These are phyloP conservation scores for Cyprinus carpio DNA, from an alignment of 2,113 vertebrate species.

Conservation along the genomic window DNA sequence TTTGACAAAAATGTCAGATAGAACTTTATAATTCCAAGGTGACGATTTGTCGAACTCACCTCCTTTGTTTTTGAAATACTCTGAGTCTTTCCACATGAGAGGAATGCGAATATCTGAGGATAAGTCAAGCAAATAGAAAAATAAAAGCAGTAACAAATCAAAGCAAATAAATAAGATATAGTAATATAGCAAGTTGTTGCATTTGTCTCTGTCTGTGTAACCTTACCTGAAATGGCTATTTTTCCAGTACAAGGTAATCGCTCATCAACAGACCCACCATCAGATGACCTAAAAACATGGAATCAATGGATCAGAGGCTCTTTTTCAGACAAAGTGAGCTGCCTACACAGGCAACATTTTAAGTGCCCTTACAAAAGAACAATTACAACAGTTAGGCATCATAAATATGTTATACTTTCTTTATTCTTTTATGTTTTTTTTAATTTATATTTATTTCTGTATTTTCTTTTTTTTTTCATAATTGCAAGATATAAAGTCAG, in stretches of 20 bases:
- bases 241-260: slow-evolving; percentile 75
- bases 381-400: background rate
- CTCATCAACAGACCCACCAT: slow-evolving; percentile 61
- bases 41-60: slow-evolving; percentile 11
- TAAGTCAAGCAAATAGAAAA: background rate
- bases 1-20: no score
- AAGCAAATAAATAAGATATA: background rate
- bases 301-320: background rate
- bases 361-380: background rate
- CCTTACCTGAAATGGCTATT: slow-evolving; percentile 81
- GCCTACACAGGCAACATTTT: background rate
- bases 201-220: background rate
- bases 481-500: no score
- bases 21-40: no score
- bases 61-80: slow-evolving; percentile 74
- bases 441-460: background rate
- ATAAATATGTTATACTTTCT: background rate
- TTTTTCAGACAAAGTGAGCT: background rate
- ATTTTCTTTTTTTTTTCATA: no score
- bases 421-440: no score
- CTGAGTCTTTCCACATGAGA: slow-evolving; percentile 82
- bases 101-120: slow-evolving; percentile 77
- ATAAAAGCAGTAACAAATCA: background rate
- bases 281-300: slow-evolving; percentile 72
- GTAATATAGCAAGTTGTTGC: background rate